Conservation (phyloP, 2,797 vertebrate genomes). For the Argya squamiceps region DNA sequence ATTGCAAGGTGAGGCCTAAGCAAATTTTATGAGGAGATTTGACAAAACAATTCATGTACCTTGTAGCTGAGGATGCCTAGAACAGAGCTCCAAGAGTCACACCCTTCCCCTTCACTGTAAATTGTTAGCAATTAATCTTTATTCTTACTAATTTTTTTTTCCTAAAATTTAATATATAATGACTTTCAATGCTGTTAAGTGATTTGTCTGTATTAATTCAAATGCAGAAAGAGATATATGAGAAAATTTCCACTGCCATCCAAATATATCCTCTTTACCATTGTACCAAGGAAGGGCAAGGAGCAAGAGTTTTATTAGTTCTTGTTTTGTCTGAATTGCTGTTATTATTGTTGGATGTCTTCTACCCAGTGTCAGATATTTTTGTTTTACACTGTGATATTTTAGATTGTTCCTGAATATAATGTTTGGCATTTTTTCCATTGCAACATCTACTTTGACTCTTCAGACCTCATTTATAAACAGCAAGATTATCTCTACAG, state of each 20-base stretch:
- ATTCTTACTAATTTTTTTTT: background rate
- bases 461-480: background rate
- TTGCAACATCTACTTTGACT: background rate
- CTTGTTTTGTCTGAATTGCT: background rate
- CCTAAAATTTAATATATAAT: background rate
- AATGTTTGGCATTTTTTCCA: background rate
- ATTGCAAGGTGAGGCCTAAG: accelerated
- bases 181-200: background rate
- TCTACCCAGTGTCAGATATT: background rate
- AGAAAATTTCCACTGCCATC: background rate
- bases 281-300: background rate
- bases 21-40: background rate
- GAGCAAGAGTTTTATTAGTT: background rate
- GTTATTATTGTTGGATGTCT: background rate
- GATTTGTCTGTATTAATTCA: background rate
- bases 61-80: background rate
- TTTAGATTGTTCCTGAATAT: background rate
- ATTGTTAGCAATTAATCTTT: background rate
- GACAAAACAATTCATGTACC: background rate
- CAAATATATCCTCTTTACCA: background rate
- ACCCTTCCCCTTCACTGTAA: background rate
- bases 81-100: background rate
- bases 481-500: background rate
- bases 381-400: background rate
- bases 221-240: background rate